Evolutionary conservation across 2,797 vertebrate species (phyloP), one percentile per base, ranked within the genome.

Genomic region (Pteropus rufus): DNA sequence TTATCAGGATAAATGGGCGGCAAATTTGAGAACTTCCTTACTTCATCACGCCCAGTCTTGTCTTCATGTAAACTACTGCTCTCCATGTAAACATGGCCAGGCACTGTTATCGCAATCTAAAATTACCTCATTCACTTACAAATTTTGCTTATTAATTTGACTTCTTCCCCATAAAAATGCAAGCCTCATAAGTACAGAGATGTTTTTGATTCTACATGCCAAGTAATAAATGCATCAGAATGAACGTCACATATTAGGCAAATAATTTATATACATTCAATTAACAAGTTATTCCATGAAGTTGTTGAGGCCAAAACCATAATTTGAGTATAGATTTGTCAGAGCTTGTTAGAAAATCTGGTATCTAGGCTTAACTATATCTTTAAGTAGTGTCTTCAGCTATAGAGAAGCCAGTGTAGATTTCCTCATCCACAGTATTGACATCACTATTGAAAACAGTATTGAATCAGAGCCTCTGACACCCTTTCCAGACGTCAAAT

Each of bases 1-100:
- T 93, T 76, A n/a, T 77, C 34, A 91, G 29, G 26, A 91, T 95
- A 88, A 94, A 80, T 81, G 69, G 46, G 34, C 14, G 88, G 19
- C 54, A 84, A 91, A 91, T 76, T 88, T 52, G 11, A 26, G 4
- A 80, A 49, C 75, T 56, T 52, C 46, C 11, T 79, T 39, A 36
- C 31, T 82, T 86, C 41, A 76, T 21, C 24, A 72, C 24, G 46
- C n/a, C 36, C 54, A 60, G 12, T 10, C 14, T 4, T 10, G 81
- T 52, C 52, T 58, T 14, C 16, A n/a, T 31, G 34, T 89, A 14
- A 15, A 21, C 24, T 31, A 54, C 58, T 69, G 6, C 4, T 64
- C 26, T 67, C 44, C 19, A 15, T 2, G 26, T 19, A 58, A 83
- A 76, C 11, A 26, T 0, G 60, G 29, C 0, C 5, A 60, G 34